Conservation (phyloP, 2,113 vertebrate genomes). For the Macrotis lagotis region DNA sequence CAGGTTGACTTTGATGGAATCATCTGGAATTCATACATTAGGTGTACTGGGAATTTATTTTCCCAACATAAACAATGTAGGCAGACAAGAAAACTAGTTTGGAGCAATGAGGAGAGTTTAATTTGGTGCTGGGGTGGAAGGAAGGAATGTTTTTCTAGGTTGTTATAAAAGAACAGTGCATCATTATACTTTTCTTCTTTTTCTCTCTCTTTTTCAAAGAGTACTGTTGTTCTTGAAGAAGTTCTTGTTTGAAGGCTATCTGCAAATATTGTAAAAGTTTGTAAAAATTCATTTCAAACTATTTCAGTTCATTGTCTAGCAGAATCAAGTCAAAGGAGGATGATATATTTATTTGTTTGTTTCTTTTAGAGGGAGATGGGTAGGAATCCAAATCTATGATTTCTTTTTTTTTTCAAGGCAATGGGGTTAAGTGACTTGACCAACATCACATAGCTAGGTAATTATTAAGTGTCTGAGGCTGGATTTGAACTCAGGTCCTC, state of each 20-base stretch:
- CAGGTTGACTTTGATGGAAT: not conserved
- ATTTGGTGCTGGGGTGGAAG: not conserved
- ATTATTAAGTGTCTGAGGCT: too few relatives aligned
- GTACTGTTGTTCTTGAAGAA: conserved; percentile 22
- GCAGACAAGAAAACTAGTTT: not conserved
- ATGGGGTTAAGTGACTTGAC: too few relatives aligned
- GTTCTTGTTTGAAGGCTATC: not conserved
- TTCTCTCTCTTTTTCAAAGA: not conserved
- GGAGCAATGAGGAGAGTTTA: not conserved
- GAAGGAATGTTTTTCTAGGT: conserved; percentile 46
- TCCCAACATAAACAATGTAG: not conserved
- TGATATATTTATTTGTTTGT: not conserved
- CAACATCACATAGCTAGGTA: too few relatives aligned
- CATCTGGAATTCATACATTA: accelerated
- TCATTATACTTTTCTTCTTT: not conserved
- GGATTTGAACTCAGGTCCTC: too few relatives aligned
- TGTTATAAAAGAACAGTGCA: conserved; percentile 36
- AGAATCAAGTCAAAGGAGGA: conserved; percentile 58
- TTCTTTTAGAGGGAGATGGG: not conserved
- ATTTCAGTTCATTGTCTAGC: not conserved
- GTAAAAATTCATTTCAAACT: conserved; percentile 56
- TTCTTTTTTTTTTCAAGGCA: too few relatives aligned
- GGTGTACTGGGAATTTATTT: not conserved
- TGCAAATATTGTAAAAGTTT: conserved; percentile 36
- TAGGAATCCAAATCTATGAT: not conserved